Evolutionary conservation across 2,113 vertebrate genomes (phyloP), one percentile per base, ranked within the genome.

Genomic region (Trichomycterus rosablanca): DNA sequence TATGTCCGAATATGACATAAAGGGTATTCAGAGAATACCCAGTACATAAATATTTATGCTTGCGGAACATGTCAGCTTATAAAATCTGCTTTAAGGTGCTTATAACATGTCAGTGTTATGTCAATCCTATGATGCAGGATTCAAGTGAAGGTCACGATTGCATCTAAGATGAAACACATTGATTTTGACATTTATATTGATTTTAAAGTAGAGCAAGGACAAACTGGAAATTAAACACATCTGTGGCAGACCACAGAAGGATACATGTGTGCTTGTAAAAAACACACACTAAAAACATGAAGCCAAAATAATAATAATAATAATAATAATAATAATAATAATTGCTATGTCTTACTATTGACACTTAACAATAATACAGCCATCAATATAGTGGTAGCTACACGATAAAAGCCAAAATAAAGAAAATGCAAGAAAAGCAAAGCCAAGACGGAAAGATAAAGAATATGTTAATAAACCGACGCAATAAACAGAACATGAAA

Each of bases 291-390:
- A 35, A 18, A 10, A 19, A 4, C 0, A 12, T 16, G 1, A 14
- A 7, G 19, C 20, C 20, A 9, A 20, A 12, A 20, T 2, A 40
- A 5, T n/a, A 14, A 8, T 1, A 24, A 39, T 15, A 14, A 23
- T 4, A 16, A 22, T 5, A 24, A 4, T 16, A 42, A 49, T n/a
- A 30, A 12, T n/a, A n/a, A n/a, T n/a, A n/a, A n/a, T n/a, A n/a
- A n/a, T n/a, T n/a, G 5, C 22, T 51, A 19, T 4, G 32, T 59
- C 65, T 67, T 61, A 67, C 69, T 51, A 30, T 23, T 37, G 44
- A 43, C 50, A 66, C 39, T 56, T 32, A 37, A 66, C 57, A 26
- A 63, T 15, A 44, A 67, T 7, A 40, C 53, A 59, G 30, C 39
- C 63, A 18, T 62, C 58, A 52, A 66, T 39, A 9, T 24, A 57